A percentile compares a stretch with the other conserved stretches of the same genome.
phyloP scores from a whole-genome alignment of 2,113 vertebrate genomes.

The Ibidorhyncha struthersii region DNA sequence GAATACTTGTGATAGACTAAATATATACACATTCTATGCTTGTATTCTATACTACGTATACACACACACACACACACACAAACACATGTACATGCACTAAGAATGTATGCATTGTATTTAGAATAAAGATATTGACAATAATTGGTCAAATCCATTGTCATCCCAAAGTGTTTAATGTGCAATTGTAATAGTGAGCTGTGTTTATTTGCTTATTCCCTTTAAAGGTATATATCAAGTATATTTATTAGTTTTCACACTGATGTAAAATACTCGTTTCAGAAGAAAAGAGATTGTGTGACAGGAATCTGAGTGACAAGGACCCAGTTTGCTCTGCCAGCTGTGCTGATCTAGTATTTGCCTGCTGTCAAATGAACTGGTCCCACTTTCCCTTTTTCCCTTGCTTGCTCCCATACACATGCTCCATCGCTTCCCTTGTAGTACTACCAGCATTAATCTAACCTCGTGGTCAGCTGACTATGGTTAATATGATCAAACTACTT shows the following conservation, averaged over 20 bases:
- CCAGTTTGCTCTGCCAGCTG: background rate
- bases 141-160: background rate
- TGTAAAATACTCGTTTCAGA: background rate
- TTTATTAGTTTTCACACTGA: background rate
- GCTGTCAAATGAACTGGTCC: background rate
- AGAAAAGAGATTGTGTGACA: background rate
- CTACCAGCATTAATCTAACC: background rate
- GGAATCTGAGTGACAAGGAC: background rate
- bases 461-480: background rate
- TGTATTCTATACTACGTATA: background rate
- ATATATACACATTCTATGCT: background rate
- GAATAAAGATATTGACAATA: background rate
- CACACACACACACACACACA: background rate
- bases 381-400: background rate
- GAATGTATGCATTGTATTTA: background rate
- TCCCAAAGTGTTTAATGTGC: background rate
- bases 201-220: background rate
- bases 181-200: background rate
- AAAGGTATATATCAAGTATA: accelerated
- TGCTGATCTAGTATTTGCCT: background rate
- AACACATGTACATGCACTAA: background rate
- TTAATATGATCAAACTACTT: background rate
- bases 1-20: background rate
- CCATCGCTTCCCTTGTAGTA: background rate
- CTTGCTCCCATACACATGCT: background rate